A percentile compares a stretch with the other conserved stretches of the same genome.
These are phyloP conservation scores for Addax nasomaculatus DNA, from an alignment of 2,113 vertebrate species.

Conservation along the genomic window DNA sequence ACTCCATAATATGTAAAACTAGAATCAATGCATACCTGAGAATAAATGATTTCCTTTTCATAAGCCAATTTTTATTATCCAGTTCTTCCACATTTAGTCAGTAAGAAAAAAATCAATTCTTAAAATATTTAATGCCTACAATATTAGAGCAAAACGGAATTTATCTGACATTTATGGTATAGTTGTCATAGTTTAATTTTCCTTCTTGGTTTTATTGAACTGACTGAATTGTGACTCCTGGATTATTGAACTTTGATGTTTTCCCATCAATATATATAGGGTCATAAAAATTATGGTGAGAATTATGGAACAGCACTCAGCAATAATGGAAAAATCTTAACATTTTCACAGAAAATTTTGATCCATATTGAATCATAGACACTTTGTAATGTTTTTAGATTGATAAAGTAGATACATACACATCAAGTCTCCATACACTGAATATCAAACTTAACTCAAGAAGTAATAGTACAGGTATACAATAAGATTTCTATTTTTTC, in stretches of 20 bases:
- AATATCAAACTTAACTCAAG: neutral
- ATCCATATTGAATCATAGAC: neutral
- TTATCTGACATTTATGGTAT: neutral
- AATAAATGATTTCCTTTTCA: neutral
- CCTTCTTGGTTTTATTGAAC: neutral
- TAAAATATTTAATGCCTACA: constrained; percentile 66
- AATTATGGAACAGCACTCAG: neutral
- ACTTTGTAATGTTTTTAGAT: neutral
- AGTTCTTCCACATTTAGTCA: neutral
- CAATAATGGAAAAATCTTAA: neutral
- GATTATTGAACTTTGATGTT: constrained; percentile 6
- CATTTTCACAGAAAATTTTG: neutral
- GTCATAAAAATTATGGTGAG: neutral
- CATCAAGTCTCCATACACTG: neutral
- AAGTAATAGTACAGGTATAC: neutral
- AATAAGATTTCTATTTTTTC: neutral
- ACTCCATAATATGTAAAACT: neutral
- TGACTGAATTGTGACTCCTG: neutral
- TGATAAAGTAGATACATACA: neutral
- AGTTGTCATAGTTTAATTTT: neutral
- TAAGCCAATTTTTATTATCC: constrained; percentile 58
- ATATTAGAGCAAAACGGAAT: constrained; percentile 28
- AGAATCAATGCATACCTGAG: neutral
- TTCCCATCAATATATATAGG: neutral
- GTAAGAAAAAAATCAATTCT: constrained; percentile 53